These are phyloP conservation scores for Chymomyza fuscimana DNA, from an alignment of 2,888 invertebrate genomes.

Conservation along the genomic window DNA sequence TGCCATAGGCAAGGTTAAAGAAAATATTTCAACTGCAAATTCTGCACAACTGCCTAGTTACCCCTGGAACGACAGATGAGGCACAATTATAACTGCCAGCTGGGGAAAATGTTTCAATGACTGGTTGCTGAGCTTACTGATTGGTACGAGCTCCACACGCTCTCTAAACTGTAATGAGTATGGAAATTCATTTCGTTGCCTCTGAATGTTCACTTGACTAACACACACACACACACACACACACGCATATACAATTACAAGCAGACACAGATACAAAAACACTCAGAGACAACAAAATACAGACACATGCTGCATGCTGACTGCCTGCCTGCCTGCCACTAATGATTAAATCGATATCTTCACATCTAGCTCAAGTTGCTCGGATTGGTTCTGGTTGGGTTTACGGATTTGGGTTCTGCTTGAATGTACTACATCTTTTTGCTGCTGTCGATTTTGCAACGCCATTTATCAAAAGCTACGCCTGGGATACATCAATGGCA, in stretches of 20 bases:
- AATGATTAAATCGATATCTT: slow-evolving; percentile 71
- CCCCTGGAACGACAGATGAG: not conserved
- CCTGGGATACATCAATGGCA: not conserved
- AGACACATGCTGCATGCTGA: not conserved
- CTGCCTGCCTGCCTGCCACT: slow-evolving; percentile 35
- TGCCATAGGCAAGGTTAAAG: not conserved
- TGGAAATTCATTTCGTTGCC: slow-evolving; percentile 4
- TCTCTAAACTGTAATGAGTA: not conserved
- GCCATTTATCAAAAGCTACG: slow-evolving; percentile 6
- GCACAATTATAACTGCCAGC: slow-evolving; percentile 4
- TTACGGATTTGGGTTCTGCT: slow-evolving; percentile 20
- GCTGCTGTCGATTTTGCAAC: not conserved
- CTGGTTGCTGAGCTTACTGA: not conserved
- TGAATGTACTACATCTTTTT: slow-evolving; percentile 31
- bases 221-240: not conserved
- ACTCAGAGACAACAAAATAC: not conserved
- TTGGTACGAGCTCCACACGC: not conserved
- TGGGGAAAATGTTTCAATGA: not conserved
- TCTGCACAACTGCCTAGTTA: not conserved
- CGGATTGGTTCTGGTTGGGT: not conserved
- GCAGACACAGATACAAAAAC: not conserved
- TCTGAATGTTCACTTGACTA: not conserved
- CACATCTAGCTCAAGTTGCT: slow-evolving; percentile 25
- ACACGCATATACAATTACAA: not conserved
- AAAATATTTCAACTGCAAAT: not conserved